A percentile compares a stretch with the other conserved stretches of the same genome.
Evolutionary conservation across 23 tunicate species (phyloP).

Genomic region (Phallusia fumigata): DNA sequence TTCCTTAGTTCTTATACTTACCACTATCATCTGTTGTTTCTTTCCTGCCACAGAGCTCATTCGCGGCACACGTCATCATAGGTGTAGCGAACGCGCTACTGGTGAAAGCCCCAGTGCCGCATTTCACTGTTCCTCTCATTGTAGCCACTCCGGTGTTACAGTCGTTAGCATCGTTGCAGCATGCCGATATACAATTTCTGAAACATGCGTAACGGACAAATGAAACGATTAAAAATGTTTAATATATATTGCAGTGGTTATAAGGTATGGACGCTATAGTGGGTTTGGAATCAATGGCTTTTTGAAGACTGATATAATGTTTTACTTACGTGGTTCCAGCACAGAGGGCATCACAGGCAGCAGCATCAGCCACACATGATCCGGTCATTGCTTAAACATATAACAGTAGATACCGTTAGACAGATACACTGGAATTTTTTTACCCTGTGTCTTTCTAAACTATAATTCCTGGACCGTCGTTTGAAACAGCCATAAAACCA

Average conservation of each 20-base stretch:
- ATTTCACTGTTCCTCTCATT: background rate
- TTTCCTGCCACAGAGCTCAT: background rate
- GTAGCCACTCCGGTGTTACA: background rate
- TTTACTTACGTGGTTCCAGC: slow-evolving; percentile 1
- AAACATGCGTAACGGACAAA: background rate
- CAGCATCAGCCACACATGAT: background rate
- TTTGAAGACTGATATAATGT: background rate
- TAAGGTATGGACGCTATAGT: too few species aligned
- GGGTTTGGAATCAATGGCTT: too few species aligned
- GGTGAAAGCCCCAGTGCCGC: background rate
- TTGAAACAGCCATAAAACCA: too few species aligned
- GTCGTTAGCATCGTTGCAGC: background rate
- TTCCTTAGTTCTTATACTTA: too few species aligned
- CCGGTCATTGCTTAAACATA: background rate
- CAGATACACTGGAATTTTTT: too few species aligned
- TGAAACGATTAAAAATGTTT: too few species aligned
- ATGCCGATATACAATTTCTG: background rate
- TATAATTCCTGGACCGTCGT: too few species aligned
- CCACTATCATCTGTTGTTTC: background rate
- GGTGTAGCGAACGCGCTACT: background rate
- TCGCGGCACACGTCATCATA: background rate
- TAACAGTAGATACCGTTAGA: too few species aligned
- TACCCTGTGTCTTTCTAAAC: too few species aligned
- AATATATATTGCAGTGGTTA: too few species aligned
- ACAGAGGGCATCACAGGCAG: background rate